phyloP scores from a whole-genome alignment of 37 sponge, comb jelly and placozoan species.

The Ianthella basta region DNA sequence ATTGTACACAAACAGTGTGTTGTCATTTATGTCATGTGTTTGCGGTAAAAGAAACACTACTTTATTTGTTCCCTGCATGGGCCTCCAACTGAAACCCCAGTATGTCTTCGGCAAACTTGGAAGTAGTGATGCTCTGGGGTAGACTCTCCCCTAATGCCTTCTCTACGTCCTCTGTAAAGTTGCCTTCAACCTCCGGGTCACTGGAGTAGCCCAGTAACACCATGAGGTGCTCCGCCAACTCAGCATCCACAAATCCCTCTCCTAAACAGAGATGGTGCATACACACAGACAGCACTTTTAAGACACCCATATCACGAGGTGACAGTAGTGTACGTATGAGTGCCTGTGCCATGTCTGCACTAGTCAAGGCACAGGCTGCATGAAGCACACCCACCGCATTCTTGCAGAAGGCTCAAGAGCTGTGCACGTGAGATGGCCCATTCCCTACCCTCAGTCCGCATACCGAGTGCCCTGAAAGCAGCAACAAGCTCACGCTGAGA shows the following conservation, averaged over 20 bases:
- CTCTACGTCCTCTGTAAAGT: constrained; percentile 42
- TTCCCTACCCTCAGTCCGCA: constrained; percentile 27
- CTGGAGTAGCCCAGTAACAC: constrained; percentile 68
- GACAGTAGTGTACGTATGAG: neutral
- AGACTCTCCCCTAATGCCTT: constrained; percentile 46
- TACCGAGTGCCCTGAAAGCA: constrained; percentile 79
- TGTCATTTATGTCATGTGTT: too few species aligned
- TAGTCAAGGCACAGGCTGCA: too few species aligned
- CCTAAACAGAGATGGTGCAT: constrained; percentile 50
- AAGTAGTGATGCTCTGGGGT: constrained; percentile 67
- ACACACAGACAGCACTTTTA: neutral
- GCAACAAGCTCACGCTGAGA: constrained; percentile 61
- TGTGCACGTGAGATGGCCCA: constrained; percentile 56
- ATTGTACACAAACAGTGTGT: neutral
- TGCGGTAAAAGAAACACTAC: too few species aligned
- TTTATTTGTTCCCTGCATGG: too few species aligned
- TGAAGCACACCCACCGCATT: constrained; percentile 50
- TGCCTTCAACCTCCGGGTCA: constrained; percentile 63
- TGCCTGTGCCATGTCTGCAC: too few species aligned
- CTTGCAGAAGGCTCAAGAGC: constrained; percentile 77
- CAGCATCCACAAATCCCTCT: constrained; percentile 90
- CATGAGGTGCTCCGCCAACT: constrained; percentile 89
- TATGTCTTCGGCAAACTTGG: constrained; percentile 74
- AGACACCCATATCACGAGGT: neutral
- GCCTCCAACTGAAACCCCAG: constrained; percentile 59